These are phyloP conservation scores for Cotesia congregata DNA, from an alignment of 2,888 invertebrate genomes.

Conservation along the genomic window DNA sequence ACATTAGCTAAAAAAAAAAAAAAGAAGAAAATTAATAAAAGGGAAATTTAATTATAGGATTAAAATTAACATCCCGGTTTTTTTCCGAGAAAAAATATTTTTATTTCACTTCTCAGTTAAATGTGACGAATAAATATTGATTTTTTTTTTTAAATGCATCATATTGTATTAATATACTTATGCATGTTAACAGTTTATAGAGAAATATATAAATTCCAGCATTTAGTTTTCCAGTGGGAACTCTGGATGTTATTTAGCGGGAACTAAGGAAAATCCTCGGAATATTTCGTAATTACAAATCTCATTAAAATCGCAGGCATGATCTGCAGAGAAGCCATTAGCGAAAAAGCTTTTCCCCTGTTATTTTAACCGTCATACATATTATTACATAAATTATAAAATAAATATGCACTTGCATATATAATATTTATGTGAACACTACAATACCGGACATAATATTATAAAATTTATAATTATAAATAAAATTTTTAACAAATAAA, in stretches of 20 bases:
- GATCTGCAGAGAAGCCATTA: conserved; percentile 61
- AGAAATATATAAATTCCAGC: neutral
- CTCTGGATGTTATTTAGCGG: conserved; percentile 18
- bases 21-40: neutral
- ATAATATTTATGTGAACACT: conserved; percentile 22
- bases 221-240: conserved; percentile 18
- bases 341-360: conserved; percentile 44
- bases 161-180: neutral
- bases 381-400: conserved; percentile 9
- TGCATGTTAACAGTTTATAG: neutral
- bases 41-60: neutral
- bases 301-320: conserved; percentile 64
- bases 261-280: conserved; percentile 38
- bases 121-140: neutral
- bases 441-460: neutral
- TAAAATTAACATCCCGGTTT: neutral
- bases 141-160: neutral
- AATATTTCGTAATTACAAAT: conserved; percentile 64
- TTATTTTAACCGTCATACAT: neutral
- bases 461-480: too few species aligned
- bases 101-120: neutral
- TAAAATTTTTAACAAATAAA: neutral
- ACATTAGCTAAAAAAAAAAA: neutral
- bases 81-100: neutral
- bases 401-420: neutral